Conservation (phyloP, 1,140 invertebrate species). For the Temnothorax longispinosus region DNA sequence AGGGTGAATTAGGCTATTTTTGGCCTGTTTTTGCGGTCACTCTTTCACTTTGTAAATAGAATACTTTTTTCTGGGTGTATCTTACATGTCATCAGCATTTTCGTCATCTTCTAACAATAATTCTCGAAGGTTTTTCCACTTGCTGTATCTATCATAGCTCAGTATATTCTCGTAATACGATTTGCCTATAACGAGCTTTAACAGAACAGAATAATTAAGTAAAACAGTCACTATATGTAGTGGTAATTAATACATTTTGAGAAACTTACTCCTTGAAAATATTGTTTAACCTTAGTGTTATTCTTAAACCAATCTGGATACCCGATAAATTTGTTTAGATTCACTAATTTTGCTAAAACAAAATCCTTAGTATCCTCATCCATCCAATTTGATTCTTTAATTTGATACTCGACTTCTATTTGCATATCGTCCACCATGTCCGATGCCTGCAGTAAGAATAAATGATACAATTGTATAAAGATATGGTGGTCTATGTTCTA, state of each 20-base stretch:
- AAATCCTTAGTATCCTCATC: constrained; percentile 59
- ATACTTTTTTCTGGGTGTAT: not conserved
- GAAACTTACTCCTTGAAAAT: constrained; percentile 62
- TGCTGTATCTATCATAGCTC: constrained; percentile 22
- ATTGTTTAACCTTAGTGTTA: constrained; percentile 44
- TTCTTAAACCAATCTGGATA: constrained; percentile 67
- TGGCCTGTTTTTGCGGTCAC: no score
- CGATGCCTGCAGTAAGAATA: constrained; percentile 49
- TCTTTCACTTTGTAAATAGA: no score
- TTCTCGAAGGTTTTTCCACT: constrained; percentile 9
- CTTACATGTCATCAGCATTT: not conserved
- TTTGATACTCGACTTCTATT: constrained; percentile 63
- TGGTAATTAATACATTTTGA: not conserved
- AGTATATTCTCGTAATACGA: constrained; percentile 51
- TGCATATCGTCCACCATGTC: constrained; percentile 71
- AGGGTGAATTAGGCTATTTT: no score
- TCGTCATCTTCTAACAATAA: not conserved
- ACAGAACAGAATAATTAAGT: constrained; percentile 12
- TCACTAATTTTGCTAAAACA: constrained; percentile 59
- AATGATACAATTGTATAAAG: not conserved
- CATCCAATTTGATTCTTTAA: constrained; percentile 63
- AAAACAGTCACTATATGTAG: not conserved
- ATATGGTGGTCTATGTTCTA: no score
- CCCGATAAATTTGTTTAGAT: constrained; percentile 62
- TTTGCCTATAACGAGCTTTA: constrained; percentile 31